Evolutionary conservation across 2,113 vertebrate genomes (phyloP).

Genomic region (Tricholaema leucomelas): DNA sequence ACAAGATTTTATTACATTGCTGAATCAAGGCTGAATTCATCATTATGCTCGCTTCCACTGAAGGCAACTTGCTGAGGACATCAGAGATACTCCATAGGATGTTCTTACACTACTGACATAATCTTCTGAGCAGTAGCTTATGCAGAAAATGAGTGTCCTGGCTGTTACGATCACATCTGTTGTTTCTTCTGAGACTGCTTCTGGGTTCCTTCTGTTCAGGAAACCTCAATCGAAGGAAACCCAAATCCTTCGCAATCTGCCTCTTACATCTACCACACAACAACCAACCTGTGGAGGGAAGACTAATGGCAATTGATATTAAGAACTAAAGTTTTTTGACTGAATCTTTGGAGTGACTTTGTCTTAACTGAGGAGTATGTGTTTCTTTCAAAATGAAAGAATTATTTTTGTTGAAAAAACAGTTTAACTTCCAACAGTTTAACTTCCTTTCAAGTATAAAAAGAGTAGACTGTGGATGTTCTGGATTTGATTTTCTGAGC

Average conservation of each 20-base stretch:
- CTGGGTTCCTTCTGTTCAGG: neutral
- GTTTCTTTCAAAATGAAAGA: neutral
- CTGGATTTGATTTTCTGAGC: neutral
- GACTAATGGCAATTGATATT: neutral
- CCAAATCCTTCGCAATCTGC: neutral
- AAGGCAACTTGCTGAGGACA: neutral
- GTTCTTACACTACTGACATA: neutral
- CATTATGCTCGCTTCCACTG: neutral
- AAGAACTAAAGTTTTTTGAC: neutral
- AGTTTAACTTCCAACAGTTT: neutral
- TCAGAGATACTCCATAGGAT: neutral
- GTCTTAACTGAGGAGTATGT: accelerated
- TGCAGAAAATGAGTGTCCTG: neutral
- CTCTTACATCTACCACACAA: neutral
- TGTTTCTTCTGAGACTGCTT: neutral
- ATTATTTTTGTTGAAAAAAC: neutral
- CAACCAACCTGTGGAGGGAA: neutral
- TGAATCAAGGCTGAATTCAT: neutral
- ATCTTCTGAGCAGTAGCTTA: neutral
- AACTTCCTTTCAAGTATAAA: neutral
- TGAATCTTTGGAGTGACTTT: neutral
- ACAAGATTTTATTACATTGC: neutral
- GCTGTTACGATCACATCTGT: neutral
- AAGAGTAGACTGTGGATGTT: neutral
- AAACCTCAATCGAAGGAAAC: neutral